phyloP scores from a whole-genome alignment of 2,113 vertebrate genomes.

The Gulo gulo region DNA sequence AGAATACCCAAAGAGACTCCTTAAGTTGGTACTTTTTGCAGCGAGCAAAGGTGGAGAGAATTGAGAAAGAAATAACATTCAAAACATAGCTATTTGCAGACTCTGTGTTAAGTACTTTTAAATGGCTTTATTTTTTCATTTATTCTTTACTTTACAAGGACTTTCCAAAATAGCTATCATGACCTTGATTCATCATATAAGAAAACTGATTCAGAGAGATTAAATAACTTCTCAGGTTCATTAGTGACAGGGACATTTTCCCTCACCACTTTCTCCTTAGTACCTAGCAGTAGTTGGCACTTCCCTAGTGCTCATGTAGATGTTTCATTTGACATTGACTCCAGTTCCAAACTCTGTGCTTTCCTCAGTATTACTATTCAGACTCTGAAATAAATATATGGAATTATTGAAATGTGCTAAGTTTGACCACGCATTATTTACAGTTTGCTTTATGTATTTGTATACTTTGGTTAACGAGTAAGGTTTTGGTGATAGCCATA shows the following conservation, averaged over 20 bases:
- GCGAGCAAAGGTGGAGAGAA: constrained; percentile 10
- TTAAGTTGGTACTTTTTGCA: background rate
- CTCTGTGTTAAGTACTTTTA: background rate
- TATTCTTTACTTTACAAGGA: background rate
- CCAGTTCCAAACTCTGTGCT: background rate
- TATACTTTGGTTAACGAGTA: background rate
- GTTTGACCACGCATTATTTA: background rate
- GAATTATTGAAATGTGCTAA: background rate
- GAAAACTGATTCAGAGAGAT: background rate
- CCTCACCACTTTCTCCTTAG: background rate
- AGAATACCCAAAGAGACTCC: background rate
- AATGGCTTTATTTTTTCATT: background rate
- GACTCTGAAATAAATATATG: background rate
- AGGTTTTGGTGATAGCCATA: background rate
- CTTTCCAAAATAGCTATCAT: background rate
- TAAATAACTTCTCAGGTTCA: background rate
- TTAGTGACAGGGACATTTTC: background rate
- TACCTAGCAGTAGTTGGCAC: background rate
- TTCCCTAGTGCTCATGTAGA: background rate
- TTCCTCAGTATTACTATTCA: background rate
- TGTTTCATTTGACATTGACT: background rate
- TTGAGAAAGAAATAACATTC: constrained; percentile 34
- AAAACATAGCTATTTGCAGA: background rate
- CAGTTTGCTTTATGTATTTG: background rate
- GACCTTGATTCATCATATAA: background rate